Evolutionary conservation across 2,888 invertebrate species (phyloP).

Genomic region (Cactoblastis cactorum): DNA sequence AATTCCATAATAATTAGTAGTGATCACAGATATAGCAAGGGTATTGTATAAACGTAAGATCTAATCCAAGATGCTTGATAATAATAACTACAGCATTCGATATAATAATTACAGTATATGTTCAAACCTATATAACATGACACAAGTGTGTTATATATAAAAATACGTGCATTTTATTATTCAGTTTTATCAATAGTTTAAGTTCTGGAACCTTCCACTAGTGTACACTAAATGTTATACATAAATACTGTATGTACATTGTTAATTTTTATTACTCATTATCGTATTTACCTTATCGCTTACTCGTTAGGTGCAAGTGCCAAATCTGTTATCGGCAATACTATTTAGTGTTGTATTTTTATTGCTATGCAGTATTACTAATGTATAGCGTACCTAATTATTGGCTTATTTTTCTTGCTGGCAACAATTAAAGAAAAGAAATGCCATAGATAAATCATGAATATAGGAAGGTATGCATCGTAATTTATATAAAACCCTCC

Average conservation of each 20-base stretch:
- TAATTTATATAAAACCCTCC: too few relatives aligned
- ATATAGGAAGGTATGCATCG: too few relatives aligned
- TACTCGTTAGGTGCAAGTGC: slow-evolving; percentile 47
- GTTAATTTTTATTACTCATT: slow-evolving; percentile 44
- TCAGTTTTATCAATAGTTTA: slow-evolving; percentile 22
- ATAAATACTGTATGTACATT: slow-evolving; percentile 39
- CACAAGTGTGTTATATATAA: too few relatives aligned
- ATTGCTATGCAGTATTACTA: slow-evolving; percentile 12
- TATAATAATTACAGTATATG: too few relatives aligned
- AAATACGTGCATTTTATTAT: too few relatives aligned
- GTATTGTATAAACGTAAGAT: too few relatives aligned
- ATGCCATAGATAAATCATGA: not conserved
- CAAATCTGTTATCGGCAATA: slow-evolving; percentile 33
- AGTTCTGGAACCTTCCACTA: slow-evolving; percentile 67
- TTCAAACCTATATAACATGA: too few relatives aligned
- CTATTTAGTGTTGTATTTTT: not conserved
- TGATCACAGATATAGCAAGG: too few relatives aligned
- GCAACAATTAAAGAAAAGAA: not conserved
- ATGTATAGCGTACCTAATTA: not conserved
- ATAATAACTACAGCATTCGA: too few relatives aligned
- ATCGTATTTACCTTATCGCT: slow-evolving; percentile 42
- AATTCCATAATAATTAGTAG: too few relatives aligned
- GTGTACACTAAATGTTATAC: slow-evolving; percentile 45
- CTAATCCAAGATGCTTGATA: too few relatives aligned
- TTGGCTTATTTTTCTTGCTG: not conserved